Conservation (phyloP, 2,888 invertebrate genomes). For the Chydorus sphaericus region DNA sequence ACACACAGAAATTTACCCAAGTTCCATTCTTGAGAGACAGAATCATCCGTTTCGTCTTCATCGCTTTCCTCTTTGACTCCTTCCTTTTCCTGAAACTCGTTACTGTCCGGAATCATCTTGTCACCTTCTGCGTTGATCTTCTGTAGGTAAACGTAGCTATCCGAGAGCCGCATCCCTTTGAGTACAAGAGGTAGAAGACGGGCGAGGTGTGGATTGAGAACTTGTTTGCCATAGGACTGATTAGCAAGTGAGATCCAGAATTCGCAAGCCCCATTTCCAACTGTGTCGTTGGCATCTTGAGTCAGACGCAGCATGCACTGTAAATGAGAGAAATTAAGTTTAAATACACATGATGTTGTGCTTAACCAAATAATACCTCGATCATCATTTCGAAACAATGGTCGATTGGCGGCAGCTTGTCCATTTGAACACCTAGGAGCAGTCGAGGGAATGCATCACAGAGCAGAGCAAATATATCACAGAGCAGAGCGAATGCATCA, state of each 20-base stretch:
- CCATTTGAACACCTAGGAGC: constrained; percentile 88
- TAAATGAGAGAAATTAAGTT: constrained; percentile 26
- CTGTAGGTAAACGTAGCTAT: constrained; percentile 85
- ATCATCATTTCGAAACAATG: constrained; percentile 94
- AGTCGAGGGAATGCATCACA: too few species aligned
- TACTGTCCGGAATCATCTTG: constrained; percentile 84
- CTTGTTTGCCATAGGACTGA: constrained; percentile 82
- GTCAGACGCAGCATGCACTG: constrained; percentile 93
- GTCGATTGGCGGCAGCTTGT: constrained; percentile 75
- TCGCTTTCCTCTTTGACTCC: constrained; percentile 42
- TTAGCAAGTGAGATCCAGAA: constrained; percentile 97
- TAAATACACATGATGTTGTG: constrained; percentile 3
- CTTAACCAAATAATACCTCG: constrained; percentile 63
- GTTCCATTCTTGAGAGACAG: constrained; percentile 94
- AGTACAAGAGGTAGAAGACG: constrained; percentile 82
- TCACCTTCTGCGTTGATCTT: constrained; percentile 96
- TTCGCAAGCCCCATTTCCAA: constrained; percentile 95
- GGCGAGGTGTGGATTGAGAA: constrained; percentile 66
- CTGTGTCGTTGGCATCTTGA: constrained; percentile 83
- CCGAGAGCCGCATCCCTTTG: constrained; percentile 94
- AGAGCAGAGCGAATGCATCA: constrained; percentile 88
- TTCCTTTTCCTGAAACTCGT: constrained; percentile 19
- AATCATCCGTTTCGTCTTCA: constrained; percentile 45
- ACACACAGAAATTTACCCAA: constrained; percentile 35
- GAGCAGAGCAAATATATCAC: too few species aligned